phyloP scores from a whole-genome alignment of 2,888 invertebrate genomes.

The Melikaiella ostensackeni region DNA sequence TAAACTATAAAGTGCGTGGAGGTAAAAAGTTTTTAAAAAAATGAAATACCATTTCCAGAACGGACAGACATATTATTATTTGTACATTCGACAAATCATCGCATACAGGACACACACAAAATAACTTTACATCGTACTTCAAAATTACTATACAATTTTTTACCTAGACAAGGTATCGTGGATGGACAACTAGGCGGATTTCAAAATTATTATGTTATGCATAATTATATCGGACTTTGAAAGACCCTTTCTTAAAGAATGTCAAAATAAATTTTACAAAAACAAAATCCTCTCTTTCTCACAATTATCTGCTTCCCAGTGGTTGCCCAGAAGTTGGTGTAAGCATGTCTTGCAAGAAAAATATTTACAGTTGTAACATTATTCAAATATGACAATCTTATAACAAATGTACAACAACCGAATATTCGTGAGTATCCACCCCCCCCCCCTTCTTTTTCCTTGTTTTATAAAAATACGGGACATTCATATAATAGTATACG shows the following conservation, averaged over 20 bases:
- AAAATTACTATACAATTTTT: slow-evolving; percentile 6
- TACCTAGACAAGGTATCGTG: slow-evolving; percentile 13
- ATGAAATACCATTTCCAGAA: background rate
- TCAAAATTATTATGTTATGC: background rate
- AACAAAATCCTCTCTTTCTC: background rate
- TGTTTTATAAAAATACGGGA: slow-evolving; percentile 35
- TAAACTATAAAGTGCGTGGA: too few species aligned
- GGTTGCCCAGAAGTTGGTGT: background rate
- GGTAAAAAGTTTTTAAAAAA: background rate
- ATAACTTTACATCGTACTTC: slow-evolving; percentile 19
- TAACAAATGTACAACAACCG: slow-evolving; percentile 54
- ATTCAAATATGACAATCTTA: slow-evolving; percentile 67
- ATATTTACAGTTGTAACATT: slow-evolving; percentile 69
- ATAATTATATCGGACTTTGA: slow-evolving; percentile 23
- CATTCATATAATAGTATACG: slow-evolving; percentile 20
- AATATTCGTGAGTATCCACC: slow-evolving; percentile 17
- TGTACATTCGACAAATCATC: slow-evolving; percentile 24
- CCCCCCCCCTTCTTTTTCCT: background rate
- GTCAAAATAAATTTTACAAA: slow-evolving; percentile 12
- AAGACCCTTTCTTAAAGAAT: background rate
- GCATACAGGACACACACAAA: slow-evolving; percentile 35
- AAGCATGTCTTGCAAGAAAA: slow-evolving; percentile 33
- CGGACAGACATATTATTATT: slow-evolving; percentile 41
- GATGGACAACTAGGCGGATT: slow-evolving; percentile 25
- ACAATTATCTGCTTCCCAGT: background rate